Base-by-base conservation (phyloP, 2,888 invertebrate species). In the Anoplius nigerrimus region DNA sequence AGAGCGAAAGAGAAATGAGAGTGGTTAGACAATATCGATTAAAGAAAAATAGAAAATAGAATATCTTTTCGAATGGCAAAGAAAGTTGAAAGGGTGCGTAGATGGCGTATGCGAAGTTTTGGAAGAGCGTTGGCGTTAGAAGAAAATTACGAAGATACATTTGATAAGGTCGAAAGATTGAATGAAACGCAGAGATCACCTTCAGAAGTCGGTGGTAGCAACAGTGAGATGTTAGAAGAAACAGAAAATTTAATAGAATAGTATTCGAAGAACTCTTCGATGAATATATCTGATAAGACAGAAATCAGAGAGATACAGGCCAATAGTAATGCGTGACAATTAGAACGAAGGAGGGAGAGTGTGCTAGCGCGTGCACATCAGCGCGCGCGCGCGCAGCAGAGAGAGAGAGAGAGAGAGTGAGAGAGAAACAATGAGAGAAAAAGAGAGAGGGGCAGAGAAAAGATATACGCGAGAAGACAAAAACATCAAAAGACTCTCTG, bases 381-480 rank as follows among this genome's bases (percentile, higher is more conserved):
- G n/a, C n/a, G n/a, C n/a, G n/a, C n/a, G n/a, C n/a, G 27, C 27
- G 27, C 46, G 58, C 59, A 58, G 55, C 55, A 54, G 16, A 56
- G 43, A 48, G 20, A 60, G 20, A 68, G 52, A 64, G 48, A 66
- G 51, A 27, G 42, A 42, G 42, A 53, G 21, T 57, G 16, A 53
- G 43, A 64, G 46, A 66, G 27, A 57, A 59, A 51, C 57, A 60
- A 22, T 59, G 24, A 67, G 56, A 71, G 57, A 66, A 61, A 64
- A 24, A 66, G 18, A 68, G n/a, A 66, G 43, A 6, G 11, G 34
- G 34, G 70, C 48, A 63, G 72, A 76, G 43, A 69, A 43, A 60
- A 24, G 21, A 65, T 6, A 62, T 42, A 55, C 65, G 34, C 6
- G 6, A 34, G 34, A 34, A 34, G 34, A 34, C 34, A 34, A 34